phyloP scores from a whole-genome alignment of 1,140 invertebrate species.

The Hyles vespertilio region DNA sequence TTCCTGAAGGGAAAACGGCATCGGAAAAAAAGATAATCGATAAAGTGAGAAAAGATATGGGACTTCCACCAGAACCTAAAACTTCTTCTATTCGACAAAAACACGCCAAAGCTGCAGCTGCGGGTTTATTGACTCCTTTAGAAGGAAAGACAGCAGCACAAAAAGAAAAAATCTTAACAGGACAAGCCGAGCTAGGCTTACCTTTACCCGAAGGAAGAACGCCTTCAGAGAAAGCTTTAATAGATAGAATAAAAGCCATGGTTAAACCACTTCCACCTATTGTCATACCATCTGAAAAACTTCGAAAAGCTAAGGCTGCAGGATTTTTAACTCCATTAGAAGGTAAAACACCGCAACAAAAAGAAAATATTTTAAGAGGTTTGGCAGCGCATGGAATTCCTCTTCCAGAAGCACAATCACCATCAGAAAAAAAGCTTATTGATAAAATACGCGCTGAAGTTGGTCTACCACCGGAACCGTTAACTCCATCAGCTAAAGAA shows the following conservation, averaged over 20 bases:
- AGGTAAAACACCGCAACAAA: slow-evolving; percentile 21
- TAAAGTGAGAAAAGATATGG: slow-evolving; percentile 31
- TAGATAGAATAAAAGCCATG: slow-evolving; percentile 11
- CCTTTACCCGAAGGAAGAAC: slow-evolving; percentile 25
- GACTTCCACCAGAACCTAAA: slow-evolving; percentile 28
- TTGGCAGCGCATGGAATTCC: slow-evolving; percentile 24
- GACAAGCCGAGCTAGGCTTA: slow-evolving; percentile 14
- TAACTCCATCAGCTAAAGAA: slow-evolving; percentile 7
- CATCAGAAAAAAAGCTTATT: slow-evolving; percentile 28
- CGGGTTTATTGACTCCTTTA: slow-evolving; percentile 7
- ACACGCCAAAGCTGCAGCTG: slow-evolving; percentile 3
- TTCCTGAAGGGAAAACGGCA: slow-evolving; percentile 33
- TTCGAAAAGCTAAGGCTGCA: slow-evolving; percentile 14
- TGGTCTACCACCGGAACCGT: slow-evolving; percentile 27
- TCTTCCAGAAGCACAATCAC: slow-evolving; percentile 25
- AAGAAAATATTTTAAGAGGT: slow-evolving; percentile 30
- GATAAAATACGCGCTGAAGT: slow-evolving; percentile 25
- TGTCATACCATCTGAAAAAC: slow-evolving; percentile 6
- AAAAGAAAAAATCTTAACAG: slow-evolving; percentile 24
- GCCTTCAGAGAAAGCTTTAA: slow-evolving; percentile 25
- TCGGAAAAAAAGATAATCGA: slow-evolving; percentile 39
- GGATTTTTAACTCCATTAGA: slow-evolving; percentile 15
- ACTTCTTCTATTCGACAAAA: slow-evolving; percentile 10
- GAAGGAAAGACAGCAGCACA: slow-evolving; percentile 18
- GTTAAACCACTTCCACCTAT: slow-evolving; percentile 12